Base-by-base conservation (phyloP, 1,140 invertebrate species). In the Neotoxoptera formosana region DNA sequence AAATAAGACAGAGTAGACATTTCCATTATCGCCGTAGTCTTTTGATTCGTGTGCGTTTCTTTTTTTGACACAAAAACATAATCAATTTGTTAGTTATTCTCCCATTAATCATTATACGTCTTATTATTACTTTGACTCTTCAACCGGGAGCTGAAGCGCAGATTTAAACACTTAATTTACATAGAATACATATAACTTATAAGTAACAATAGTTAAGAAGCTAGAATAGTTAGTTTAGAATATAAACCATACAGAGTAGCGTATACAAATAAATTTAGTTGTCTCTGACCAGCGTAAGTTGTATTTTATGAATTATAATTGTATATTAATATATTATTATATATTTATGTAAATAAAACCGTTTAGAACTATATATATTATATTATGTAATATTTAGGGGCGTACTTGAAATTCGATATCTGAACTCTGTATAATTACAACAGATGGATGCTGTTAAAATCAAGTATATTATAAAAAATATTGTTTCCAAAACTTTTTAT, bases 381-480 rank as follows among this genome's bases (percentile, higher is more conserved):
- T 41, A 14, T 30, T 34, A 76, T 76, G n/a, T 76, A 14, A 20
- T 76, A 76, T n/a, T 76, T 76, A 76, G 1, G 17, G 2, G 14
- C 30, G 1, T 76, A n/a, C n/a, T 76, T 76, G 30, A 67, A 30
- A 67, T 21, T 67, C 11, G 30, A n/a, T 67, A 67, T 67, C 60
- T 67, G 9, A 30, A 67, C 3, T 67, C 30, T 30, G 30, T n/a
- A 30, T 30, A 14, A 67, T 30, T 67, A 3, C 11, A n/a, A 67
- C 60, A 84, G 83, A 84, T 84, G 83, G 83, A 84, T 84, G 83
- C 23, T 25, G 41, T 41, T 25, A 84, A 41, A 84, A 84, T 45
- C 3, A 36, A 36, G 20, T 81, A 81, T 20, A 21, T 41, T 83
- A 11, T n/a, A 76, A 76, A 76, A 11, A 67, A 76, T n/a, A 3